These are phyloP conservation scores for Sipha flava DNA, from an alignment of 1,140 invertebrate genomes.

Conservation along the genomic window DNA sequence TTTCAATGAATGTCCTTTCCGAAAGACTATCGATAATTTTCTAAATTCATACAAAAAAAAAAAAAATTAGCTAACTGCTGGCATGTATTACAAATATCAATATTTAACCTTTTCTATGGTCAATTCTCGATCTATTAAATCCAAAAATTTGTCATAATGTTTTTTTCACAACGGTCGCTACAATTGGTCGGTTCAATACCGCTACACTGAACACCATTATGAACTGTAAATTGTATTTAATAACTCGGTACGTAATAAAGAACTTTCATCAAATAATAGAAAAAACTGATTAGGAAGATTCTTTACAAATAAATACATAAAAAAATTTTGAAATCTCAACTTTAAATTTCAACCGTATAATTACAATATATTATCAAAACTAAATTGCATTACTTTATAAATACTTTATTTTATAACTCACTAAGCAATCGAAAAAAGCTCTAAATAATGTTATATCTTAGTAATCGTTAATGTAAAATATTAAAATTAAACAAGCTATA, in stretches of 20 bases:
- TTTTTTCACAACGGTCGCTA: background rate
- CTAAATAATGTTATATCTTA: too few species aligned
- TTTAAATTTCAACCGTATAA: too few species aligned
- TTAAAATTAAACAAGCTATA: background rate
- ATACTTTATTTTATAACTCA: too few species aligned
- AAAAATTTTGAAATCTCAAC: too few species aligned
- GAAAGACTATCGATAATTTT: conserved; percentile 25
- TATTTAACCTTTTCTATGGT: background rate
- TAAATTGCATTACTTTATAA: too few species aligned
- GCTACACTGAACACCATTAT: background rate
- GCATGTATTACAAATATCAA: background rate
- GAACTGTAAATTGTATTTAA: background rate
- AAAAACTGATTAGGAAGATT: too few species aligned
- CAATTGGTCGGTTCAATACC: background rate
- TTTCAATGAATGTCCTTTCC: conserved; percentile 51
- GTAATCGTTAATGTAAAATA: background rate
- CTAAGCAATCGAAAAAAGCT: too few species aligned
- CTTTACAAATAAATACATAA: too few species aligned
- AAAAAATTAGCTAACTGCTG: background rate
- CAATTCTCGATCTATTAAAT: background rate
- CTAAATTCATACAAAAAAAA: background rate
- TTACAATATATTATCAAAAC: too few species aligned
- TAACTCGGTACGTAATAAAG: background rate
- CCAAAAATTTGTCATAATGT: background rate
- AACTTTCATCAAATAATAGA: background rate